Percentiles rank a stretch among this genome's conserved stretches.
Evolutionary conservation across 2,113 vertebrate species (phyloP).

Genomic region (Scalopus aquaticus): DNA sequence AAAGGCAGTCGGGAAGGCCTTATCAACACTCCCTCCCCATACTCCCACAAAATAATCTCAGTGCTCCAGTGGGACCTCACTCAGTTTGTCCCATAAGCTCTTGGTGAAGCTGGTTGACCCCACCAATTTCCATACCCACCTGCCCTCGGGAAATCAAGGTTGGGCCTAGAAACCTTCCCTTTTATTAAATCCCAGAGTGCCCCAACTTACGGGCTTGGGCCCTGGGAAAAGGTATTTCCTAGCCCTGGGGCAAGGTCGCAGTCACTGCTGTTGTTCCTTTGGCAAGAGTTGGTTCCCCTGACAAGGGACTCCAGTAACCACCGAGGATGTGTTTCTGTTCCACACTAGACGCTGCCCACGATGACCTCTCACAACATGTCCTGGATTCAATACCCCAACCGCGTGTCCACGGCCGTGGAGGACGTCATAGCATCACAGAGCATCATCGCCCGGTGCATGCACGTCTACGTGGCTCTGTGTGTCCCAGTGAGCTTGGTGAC

Average conservation of each 20-base stretch:
- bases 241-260: no score
- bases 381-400: constrained; percentile 80
- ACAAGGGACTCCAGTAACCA: not conserved
- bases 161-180: not conserved
- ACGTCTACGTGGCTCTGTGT: constrained; percentile 82
- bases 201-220: no score
- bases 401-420: constrained; percentile 26
- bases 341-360: not conserved
- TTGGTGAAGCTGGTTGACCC: not conserved
- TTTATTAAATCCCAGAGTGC: not conserved
- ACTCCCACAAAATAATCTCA: not conserved
- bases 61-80: no score
- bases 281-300: no score
- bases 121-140: not conserved
- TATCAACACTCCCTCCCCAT: no score
- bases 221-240: no score
- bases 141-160: not conserved
- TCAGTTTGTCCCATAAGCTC: not conserved
- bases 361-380: constrained; percentile 80
- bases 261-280: no score
- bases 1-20: no score
- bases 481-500: constrained; percentile 82
- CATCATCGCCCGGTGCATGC: constrained; percentile 84
- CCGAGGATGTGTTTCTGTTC: not conserved
- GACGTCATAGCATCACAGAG: constrained; percentile 80